Evolutionary conservation across 2,888 invertebrate species (phyloP).

Genomic region (Ophion slaviceki): DNA sequence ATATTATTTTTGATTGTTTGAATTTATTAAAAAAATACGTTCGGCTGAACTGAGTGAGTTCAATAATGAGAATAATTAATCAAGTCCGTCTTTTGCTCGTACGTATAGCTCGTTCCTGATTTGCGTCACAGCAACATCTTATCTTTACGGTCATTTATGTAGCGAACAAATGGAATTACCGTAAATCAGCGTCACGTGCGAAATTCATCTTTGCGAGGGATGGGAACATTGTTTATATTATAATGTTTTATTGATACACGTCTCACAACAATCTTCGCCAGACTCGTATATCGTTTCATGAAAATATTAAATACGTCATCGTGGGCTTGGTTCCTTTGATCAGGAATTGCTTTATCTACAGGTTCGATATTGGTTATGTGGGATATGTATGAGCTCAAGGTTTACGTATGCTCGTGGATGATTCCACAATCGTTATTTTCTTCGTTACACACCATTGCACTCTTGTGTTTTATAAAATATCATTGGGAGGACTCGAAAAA

Average conservation of each 20-base stretch:
- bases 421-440: slow-evolving; percentile 22
- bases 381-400: slow-evolving; percentile 52
- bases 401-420: slow-evolving; percentile 43
- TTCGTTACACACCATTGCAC: slow-evolving; percentile 19
- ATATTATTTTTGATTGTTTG: slow-evolving; percentile 9
- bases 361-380: slow-evolving; percentile 57
- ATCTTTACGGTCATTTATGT: not conserved
- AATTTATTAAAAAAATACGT: not conserved
- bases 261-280: slow-evolving; percentile 49
- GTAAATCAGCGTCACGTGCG: slow-evolving; percentile 28
- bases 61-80: not conserved
- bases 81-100: not conserved
- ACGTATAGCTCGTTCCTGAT: slow-evolving; percentile 19
- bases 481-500: not conserved
- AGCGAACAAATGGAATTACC: slow-evolving; percentile 27
- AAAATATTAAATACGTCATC: slow-evolving; percentile 62
- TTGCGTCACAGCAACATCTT: not conserved
- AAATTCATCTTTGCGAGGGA: slow-evolving; percentile 17
- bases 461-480: slow-evolving; percentile 6
- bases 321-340: slow-evolving; percentile 23
- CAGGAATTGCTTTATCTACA: slow-evolving; percentile 52
- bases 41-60: not conserved
- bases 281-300: slow-evolving; percentile 46
- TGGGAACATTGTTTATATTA: slow-evolving; percentile 38
- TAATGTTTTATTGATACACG: slow-evolving; percentile 35